Percentiles rank a stretch among this genome's conserved stretches.
Evolutionary conservation across 2,113 vertebrate genomes (phyloP).

Genomic region (Patagioenas fasciata): DNA sequence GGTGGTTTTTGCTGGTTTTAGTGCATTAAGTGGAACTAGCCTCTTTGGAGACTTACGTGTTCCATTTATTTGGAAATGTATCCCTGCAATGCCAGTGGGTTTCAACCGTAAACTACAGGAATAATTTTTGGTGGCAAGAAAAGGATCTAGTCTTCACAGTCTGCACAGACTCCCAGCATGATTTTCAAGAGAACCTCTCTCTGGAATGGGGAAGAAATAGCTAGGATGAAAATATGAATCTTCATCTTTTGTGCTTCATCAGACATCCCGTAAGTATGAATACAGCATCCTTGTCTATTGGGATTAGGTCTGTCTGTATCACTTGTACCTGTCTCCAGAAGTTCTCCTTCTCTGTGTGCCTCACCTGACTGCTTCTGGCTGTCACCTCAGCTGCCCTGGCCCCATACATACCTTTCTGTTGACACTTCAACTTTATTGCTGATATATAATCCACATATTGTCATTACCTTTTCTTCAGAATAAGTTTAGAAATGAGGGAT

Average conservation of each 20-base stretch:
- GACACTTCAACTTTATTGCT: neutral
- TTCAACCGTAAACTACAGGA: neutral
- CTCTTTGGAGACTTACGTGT: neutral
- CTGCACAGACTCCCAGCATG: neutral
- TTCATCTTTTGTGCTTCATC: neutral
- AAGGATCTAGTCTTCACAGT: neutral
- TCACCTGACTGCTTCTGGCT: neutral
- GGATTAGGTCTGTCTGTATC: neutral
- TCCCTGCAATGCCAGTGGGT: neutral
- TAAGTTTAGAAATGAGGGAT: neutral
- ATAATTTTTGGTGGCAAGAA: neutral
- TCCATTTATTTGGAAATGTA: neutral
- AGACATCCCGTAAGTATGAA: neutral
- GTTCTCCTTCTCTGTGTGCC: neutral
- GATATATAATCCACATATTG: neutral
- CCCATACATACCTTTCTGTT: accelerated
- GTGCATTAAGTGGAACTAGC: neutral
- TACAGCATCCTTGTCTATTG: neutral
- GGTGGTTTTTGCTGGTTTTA: neutral
- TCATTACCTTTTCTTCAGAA: neutral
- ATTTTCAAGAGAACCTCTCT: neutral
- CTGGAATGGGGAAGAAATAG: neutral
- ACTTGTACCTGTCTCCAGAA: neutral
- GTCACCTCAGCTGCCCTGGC: neutral
- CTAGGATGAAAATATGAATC: neutral